Conservation (phyloP, 2,888 invertebrate genomes). For the Seladonia tumulorum region DNA sequence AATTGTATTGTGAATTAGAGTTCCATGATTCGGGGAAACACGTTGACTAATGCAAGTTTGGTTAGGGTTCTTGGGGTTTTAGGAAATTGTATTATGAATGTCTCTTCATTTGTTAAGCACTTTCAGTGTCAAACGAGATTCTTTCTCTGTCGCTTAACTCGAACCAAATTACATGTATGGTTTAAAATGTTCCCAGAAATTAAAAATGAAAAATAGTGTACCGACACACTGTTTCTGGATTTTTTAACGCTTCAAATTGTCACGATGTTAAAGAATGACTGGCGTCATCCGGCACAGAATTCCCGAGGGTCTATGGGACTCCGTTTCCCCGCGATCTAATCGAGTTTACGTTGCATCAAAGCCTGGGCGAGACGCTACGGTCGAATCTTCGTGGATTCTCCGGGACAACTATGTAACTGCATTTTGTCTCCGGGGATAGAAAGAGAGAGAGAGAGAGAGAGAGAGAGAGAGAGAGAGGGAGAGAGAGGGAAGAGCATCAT, state of each 20-base stretch:
- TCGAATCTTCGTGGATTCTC: constrained; percentile 24
- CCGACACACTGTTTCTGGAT: no score
- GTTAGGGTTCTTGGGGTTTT: no score
- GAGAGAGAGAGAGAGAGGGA: not conserved
- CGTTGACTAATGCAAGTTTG: no score
- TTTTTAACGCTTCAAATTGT: not conserved
- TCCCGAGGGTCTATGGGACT: constrained; percentile 13
- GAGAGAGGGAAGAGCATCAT: not conserved
- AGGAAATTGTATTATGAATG: no score
- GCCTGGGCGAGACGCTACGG: constrained; percentile 18
- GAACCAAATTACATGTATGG: no score
- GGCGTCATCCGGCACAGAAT: not conserved
- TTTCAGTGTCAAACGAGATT: no score
- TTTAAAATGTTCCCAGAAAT: no score
- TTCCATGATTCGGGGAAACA: no score
- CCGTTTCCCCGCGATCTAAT: constrained; percentile 54
- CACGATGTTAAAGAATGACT: not conserved
- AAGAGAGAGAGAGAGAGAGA: not conserved
- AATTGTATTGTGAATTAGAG: no score
- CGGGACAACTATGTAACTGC: constrained; percentile 23
- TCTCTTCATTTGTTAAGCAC: no score
- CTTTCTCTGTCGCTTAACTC: no score
- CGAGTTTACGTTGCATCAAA: constrained; percentile 59
- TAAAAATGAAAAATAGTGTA: no score
- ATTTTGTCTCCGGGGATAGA: constrained; percentile 19